These are phyloP conservation scores for Aphelenchoides besseyi DNA, from an alignment of 1,140 invertebrate genomes.

Conservation along the genomic window DNA sequence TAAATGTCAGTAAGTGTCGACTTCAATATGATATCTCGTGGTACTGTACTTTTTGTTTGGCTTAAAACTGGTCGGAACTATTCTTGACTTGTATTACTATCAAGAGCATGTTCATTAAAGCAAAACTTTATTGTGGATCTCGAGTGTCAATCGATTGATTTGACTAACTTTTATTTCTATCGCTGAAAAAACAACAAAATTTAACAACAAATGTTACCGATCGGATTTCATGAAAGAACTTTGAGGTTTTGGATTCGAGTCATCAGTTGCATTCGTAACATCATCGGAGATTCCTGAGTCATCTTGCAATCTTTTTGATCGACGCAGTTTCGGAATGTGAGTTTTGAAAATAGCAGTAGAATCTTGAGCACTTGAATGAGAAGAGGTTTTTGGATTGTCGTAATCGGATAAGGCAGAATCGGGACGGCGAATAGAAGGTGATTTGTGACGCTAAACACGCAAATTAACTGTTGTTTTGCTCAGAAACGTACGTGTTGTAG, in stretches of 20 bases:
- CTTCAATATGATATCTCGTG: too few species aligned
- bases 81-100: too few species aligned
- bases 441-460: not conserved
- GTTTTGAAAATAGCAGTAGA: not conserved
- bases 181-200: conserved; percentile 2
- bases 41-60: too few species aligned
- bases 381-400: not conserved
- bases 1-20: too few species aligned
- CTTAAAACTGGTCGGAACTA: too few species aligned
- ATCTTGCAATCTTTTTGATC: conserved; percentile 1
- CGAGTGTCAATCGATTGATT: too few species aligned
- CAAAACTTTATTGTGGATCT: too few species aligned
- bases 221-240: not conserved
- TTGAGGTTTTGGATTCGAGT: not conserved
- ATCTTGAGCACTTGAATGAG: not conserved
- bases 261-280: not conserved
- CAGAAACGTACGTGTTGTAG: conserved; percentile 9
- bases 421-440: not conserved
- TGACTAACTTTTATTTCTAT: too few species aligned
- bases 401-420: not conserved
- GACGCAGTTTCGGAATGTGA: not conserved
- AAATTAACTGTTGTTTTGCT: conserved; percentile 4
- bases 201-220: not conserved
- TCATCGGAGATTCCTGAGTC: conserved; percentile 2
- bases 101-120: too few species aligned